A percentile compares a stretch with the other conserved stretches of the same genome.
Conservation (phyloP, 1,140 invertebrate species). For the Grapholita molesta region DNA sequence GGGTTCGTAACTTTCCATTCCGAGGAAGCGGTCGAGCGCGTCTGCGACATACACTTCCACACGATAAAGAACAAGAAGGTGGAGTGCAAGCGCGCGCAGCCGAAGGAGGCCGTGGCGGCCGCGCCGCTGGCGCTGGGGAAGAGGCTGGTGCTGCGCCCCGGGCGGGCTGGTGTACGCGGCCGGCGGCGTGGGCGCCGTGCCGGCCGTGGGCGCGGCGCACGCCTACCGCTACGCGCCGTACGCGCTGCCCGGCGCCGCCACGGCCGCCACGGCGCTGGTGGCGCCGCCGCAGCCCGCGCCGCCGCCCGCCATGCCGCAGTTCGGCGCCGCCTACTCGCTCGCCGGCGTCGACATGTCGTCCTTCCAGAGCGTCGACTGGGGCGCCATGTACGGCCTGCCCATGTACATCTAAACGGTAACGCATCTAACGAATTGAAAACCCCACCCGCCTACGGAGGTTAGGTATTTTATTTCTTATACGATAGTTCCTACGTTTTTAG, state of each 20-base stretch:
- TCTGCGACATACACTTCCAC: slow-evolving; percentile 95
- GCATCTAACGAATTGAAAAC: slow-evolving; percentile 17
- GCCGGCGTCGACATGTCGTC: slow-evolving; percentile 94
- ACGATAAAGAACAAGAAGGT: slow-evolving; percentile 96
- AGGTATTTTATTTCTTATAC: slow-evolving; percentile 43
- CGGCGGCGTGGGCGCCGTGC: slow-evolving; percentile 70
- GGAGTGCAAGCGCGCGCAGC: slow-evolving; percentile 95
- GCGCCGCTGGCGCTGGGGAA: slow-evolving; percentile 68
- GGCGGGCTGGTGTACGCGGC: slow-evolving; percentile 52
- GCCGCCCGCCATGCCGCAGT: slow-evolving; percentile 80
- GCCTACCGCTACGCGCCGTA: slow-evolving; percentile 85
- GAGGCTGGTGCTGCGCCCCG: slow-evolving; percentile 64
- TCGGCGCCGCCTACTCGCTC: slow-evolving; percentile 89
- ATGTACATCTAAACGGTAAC: slow-evolving; percentile 87
- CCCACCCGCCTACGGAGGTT: slow-evolving; percentile 37
- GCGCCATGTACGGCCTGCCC: slow-evolving; percentile 92
- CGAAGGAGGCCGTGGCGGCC: slow-evolving; percentile 90
- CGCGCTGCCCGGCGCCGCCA: slow-evolving; percentile 76
- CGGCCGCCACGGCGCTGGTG: slow-evolving; percentile 70
- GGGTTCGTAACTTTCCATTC: slow-evolving; percentile 96
- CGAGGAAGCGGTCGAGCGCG: slow-evolving; percentile 93
- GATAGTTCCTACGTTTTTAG: slow-evolving; percentile 61
- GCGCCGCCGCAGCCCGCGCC: slow-evolving; percentile 77
- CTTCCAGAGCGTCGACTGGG: slow-evolving; percentile 94
- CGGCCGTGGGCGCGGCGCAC: slow-evolving; percentile 57